phyloP scores from a whole-genome alignment of 2,113 vertebrate genomes.

The Gasterosteus aculeatus region DNA sequence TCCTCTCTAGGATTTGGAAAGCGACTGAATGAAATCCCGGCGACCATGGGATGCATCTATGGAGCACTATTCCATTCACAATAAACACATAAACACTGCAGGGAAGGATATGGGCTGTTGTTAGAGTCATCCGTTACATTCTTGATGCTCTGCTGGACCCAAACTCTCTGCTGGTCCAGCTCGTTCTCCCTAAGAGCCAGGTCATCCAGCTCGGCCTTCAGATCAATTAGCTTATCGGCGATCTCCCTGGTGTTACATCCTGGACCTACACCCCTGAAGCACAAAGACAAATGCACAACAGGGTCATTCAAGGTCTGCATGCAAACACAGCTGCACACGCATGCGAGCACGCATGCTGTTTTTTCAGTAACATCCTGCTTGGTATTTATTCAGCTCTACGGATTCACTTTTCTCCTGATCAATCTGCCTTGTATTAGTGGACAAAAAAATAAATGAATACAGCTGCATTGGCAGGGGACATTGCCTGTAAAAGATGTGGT shows the following conservation, averaged over 20 bases:
- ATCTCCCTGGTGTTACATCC: conserved; percentile 98
- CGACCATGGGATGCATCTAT: neutral
- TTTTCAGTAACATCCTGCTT: neutral
- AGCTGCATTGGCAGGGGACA: neutral
- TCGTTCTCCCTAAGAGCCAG: conserved; percentile 92
- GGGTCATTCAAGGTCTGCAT: neutral
- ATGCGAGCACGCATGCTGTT: neutral
- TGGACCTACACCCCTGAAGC: conserved; percentile 92
- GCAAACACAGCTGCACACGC: neutral
- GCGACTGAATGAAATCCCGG: too few species aligned
- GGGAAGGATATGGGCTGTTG: conserved; percentile 96
- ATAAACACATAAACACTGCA: neutral
- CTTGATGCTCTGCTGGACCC: conserved; percentile 98
- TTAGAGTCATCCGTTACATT: conserved; percentile 97
- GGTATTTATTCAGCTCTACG: neutral
- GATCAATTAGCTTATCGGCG: conserved; percentile 95
- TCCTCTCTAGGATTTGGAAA: neutral
- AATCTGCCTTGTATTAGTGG: neutral
- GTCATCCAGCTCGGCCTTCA: conserved; percentile 96
- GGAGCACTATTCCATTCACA: neutral
- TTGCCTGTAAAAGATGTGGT: neutral
- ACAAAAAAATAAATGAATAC: neutral
- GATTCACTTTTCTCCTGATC: neutral
- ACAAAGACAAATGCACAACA: conserved; percentile 15
- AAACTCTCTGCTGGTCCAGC: conserved; percentile 96